Evolutionary conservation across 2,888 invertebrate species (phyloP).

Genomic region (Agapostemon virescens): DNA sequence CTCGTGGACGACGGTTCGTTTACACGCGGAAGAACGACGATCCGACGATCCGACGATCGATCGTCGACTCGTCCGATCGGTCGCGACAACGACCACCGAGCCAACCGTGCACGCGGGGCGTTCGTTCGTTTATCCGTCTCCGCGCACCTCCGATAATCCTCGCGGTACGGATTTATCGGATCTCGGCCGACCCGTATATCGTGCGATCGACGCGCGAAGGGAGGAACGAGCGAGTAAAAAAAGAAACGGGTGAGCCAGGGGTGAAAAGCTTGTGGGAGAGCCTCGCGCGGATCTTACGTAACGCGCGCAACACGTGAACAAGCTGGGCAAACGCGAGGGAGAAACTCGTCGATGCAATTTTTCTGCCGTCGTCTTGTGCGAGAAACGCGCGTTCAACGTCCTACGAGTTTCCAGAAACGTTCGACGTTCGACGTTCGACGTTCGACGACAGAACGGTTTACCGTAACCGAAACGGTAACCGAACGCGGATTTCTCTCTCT

Average conservation of each 20-base stretch:
- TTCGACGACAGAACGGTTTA: too few relatives aligned
- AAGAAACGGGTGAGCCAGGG: constrained; percentile 15
- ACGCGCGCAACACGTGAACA: constrained; percentile 46
- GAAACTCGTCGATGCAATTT: neutral
- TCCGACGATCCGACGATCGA: neutral
- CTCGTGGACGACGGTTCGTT: too few relatives aligned
- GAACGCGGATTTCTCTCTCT: too few relatives aligned
- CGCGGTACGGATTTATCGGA: constrained; percentile 23
- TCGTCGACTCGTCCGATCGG: neutral
- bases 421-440: too few relatives aligned
- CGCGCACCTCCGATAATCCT: neutral
- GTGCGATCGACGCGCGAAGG: constrained; percentile 12
- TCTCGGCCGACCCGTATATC: neutral
- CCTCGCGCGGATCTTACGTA: constrained; percentile 36
- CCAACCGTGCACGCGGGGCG: neutral
- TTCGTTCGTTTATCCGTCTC: constrained; percentile 3
- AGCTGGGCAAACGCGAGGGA: constrained; percentile 18
- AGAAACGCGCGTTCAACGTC: neutral
- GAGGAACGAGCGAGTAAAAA: neutral
- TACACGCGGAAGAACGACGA: too few relatives aligned
- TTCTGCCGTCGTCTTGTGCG: neutral
- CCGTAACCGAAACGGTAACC: neutral
- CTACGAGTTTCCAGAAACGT: neutral
- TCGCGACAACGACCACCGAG: neutral
- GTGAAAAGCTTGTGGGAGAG: constrained; percentile 3